phyloP scores from a whole-genome alignment of 2,113 vertebrate species.

The Myodes glareolus region DNA sequence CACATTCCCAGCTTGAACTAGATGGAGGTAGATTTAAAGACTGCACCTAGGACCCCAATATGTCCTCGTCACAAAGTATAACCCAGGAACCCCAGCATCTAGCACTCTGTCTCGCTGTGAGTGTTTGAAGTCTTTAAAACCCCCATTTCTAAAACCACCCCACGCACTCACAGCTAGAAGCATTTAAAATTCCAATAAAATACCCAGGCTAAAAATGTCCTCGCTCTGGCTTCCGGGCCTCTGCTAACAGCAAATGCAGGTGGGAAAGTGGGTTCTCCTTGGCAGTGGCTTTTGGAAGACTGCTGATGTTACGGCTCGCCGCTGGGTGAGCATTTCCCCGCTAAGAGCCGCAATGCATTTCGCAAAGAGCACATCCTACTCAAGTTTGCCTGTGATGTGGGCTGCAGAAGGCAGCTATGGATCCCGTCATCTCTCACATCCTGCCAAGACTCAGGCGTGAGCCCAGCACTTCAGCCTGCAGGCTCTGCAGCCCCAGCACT shows the following conservation, averaged over 20 bases:
- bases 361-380: neutral
- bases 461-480: neutral
- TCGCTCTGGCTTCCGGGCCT: neutral
- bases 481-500: neutral
- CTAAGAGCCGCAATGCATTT: neutral
- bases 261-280: neutral
- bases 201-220: neutral
- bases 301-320: fast-evolving
- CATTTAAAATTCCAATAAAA: constrained; percentile 51
- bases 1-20: neutral
- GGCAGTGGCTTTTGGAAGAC: neutral
- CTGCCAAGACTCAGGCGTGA: neutral
- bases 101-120: neutral
- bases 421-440: neutral
- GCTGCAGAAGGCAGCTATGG: neutral
- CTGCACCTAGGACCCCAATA: neutral
- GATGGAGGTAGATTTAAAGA: neutral
- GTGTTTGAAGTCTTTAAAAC: constrained; percentile 28
- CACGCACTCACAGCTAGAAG: neutral
- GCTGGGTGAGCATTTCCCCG: neutral
- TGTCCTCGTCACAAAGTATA: constrained; percentile 19
- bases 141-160: neutral
- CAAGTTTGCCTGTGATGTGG: neutral
- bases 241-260: neutral
- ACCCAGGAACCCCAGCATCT: constrained; percentile 2